Evolutionary conservation across 2,888 invertebrate genomes (phyloP).

Genomic region (Eupithecia insigniata): DNA sequence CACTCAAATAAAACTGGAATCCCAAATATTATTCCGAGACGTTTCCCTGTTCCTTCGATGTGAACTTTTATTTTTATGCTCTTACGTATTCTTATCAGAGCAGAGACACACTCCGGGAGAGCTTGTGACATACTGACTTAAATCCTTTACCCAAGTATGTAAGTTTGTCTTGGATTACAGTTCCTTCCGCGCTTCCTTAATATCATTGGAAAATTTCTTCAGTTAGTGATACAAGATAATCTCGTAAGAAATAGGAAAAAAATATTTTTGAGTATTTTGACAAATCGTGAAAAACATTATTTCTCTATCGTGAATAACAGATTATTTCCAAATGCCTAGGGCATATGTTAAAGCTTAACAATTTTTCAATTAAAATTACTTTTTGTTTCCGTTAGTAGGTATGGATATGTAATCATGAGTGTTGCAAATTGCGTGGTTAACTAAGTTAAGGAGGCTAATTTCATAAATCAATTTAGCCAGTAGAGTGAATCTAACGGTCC

Average conservation of each 20-base stretch:
- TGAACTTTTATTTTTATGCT: constrained; percentile 84
- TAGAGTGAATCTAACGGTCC: constrained; percentile 38
- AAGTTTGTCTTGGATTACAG: constrained; percentile 68
- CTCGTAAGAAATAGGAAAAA: background rate
- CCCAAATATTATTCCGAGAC: constrained; percentile 83
- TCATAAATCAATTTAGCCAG: constrained; percentile 19
- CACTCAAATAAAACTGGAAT: constrained; percentile 83
- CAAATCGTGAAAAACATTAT: background rate
- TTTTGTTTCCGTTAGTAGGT: background rate
- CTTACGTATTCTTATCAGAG: constrained; percentile 82
- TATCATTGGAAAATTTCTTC: constrained; percentile 52
- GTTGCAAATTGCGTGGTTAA: background rate
- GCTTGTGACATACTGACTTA: constrained; percentile 79
- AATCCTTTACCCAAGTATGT: constrained; percentile 72
- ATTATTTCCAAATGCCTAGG: no score
- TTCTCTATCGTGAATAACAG: no score
- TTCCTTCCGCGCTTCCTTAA: constrained; percentile 54
- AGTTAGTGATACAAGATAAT: background rate
- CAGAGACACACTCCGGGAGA: constrained; percentile 77
- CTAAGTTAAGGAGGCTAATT: background rate
- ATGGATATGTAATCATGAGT: background rate
- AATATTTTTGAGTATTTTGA: background rate
- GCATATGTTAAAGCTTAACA: background rate
- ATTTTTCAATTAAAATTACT: background rate
- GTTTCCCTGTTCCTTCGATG: constrained; percentile 81